Evolutionary conservation across 2,888 invertebrate genomes (phyloP), one percentile per base, ranked within the genome.

Genomic region (Ischnura elegans): DNA sequence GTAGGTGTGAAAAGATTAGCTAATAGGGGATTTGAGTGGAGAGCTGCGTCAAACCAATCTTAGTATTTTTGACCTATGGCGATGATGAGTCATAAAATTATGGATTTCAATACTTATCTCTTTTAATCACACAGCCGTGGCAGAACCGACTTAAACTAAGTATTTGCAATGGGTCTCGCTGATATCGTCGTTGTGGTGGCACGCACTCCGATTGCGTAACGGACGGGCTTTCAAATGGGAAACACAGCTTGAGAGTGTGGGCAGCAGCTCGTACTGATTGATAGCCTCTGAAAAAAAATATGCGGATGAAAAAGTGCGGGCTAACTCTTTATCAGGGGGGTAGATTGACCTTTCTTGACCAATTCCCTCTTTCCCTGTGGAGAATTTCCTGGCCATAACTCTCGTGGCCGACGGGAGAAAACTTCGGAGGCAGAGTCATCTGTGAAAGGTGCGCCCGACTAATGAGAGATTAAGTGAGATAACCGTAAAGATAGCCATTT

Each of bases 301-400:
- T 29, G n/a, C 10, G 76, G 76, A 10, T 2, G 29, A 76, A 76
- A 2, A 61, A 61, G 76, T 47, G 61, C 42, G 61, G 87, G 87
- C 42, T 51, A 51, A 29, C 55, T 55, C 87, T 55, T 87, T 21
- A 51, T 13, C 2, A 8, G 51, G 51, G 86, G 45, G 86, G 45
- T 19, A 29, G 36, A 42, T 61, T 90, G 43, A 90, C 90, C 90
- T 66, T 90, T 66, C 61, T 61, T 90, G 90, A 90, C 90, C 90
- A 36, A 87, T 55, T 10, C 42, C 87, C 36, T 51, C 90, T 46
- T 36, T 29, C 55, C 87, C 42, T 10, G 29, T 51, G 55, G 87
- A 51, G 43, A 76, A 36, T 25, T 90, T 61, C 86, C 86, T 46
- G n/a, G 25, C 86, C 90, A 90, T 90, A 66, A 90, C 36, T 90